Evolutionary conservation across 2,113 vertebrate genomes (phyloP), one percentile per base, ranked within the genome.

Genomic region (Halcyon senegalensis): DNA sequence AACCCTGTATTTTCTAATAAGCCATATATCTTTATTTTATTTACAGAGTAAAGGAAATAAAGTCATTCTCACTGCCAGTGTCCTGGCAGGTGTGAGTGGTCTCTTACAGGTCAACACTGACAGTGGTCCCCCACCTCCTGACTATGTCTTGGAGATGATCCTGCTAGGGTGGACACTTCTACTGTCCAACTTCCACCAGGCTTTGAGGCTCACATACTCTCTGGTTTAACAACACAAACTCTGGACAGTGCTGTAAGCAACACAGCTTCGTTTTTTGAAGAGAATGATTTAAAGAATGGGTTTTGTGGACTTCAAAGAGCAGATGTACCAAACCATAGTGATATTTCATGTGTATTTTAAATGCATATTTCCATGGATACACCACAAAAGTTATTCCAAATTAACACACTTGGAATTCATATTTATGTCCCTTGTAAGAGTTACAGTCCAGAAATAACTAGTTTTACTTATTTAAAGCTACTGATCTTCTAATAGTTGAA

Each of bases 101-200:
- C 9, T 25, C 4, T 7, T 46, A 37, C 3, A 35, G 41, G 28
- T 21, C 55, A 60, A 64, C 25, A 3, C 16, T 55, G 23, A 2
- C 0, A 4, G 24, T 27, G 31, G 3, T 63, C 11, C 19, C 24
- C 37, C 35, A 17, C 9, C 41, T 50, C 48, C 46, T 30, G 35
- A 1, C 21, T 64, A 21, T 12, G 5, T 9, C 21, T 30, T 13
- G 21, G 31, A 72, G 30, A 4, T 31, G 5, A 16, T 18, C 25
- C 60, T 55, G 31, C n/a, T 16, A 8, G 15, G 16, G 24, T 5
- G 11, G 56, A 3, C 4, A 0, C 37, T 50, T 2, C 13, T 68
- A 4, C 33, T 37, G 41, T 30, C 39, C 1, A 1, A 1, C 0
- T 7, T 27, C 24, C 21, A 9, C 48, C 28, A 21, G 53, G 11